A percentile compares a stretch with the other conserved stretches of the same genome.
phyloP scores from a whole-genome alignment of 1,140 invertebrate genomes.

The Bombyx mori region DNA sequence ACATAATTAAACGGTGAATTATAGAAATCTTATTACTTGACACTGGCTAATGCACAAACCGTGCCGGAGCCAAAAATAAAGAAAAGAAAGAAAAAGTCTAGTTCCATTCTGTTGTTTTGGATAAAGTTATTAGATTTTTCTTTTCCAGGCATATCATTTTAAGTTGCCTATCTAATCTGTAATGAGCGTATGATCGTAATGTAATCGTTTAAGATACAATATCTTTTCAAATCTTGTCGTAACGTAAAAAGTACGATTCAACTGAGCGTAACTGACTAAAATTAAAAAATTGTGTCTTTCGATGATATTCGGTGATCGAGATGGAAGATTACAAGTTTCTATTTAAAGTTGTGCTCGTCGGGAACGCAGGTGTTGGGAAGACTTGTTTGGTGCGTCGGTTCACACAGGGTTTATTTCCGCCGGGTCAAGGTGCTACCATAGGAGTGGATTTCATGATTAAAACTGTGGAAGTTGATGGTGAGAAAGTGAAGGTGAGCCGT shows the following conservation, averaged over 20 bases:
- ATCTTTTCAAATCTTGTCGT: slow-evolving; percentile 31
- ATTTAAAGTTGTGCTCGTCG: slow-evolving; percentile 97
- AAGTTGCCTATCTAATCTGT: slow-evolving; percentile 32
- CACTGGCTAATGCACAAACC: no score
- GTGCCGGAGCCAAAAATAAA: no score
- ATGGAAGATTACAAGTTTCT: slow-evolving; percentile 99
- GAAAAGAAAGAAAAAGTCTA: no score
- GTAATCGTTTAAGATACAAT: slow-evolving; percentile 36
- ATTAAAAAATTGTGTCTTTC: slow-evolving; percentile 33
- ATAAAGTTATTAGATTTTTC: no score
- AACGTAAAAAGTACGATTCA: slow-evolving; percentile 48
- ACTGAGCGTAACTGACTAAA: slow-evolving; percentile 54
- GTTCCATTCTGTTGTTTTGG: no score
- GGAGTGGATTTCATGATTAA: slow-evolving; percentile 99
- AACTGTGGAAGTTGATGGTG: slow-evolving; percentile 97
- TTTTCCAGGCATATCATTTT: no score
- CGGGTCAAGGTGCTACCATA: slow-evolving; percentile 98
- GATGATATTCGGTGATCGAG: slow-evolving; percentile 47
- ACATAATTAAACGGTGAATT: no score
- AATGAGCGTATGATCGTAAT: slow-evolving; percentile 41
- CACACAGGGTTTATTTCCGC: slow-evolving; percentile 94
- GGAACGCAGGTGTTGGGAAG: slow-evolving; percentile 96
- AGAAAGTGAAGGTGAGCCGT: slow-evolving; percentile 92
- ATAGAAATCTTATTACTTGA: no score
- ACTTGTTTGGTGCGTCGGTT: slow-evolving; percentile 93